Evolutionary conservation across 2,888 invertebrate genomes (phyloP).

Genomic region (Drosophila anomalata): DNA sequence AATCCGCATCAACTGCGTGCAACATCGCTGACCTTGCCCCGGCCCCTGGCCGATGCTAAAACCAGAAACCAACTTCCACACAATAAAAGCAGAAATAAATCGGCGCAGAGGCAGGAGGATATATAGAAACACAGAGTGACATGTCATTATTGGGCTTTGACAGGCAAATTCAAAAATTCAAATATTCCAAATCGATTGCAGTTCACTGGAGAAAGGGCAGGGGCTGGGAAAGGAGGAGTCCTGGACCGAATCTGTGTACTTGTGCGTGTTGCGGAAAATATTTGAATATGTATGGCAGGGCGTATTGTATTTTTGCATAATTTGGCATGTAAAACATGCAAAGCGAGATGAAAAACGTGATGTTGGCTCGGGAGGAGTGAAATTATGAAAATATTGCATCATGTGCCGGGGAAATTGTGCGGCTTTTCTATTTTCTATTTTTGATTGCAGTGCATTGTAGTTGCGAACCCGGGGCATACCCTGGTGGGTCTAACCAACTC

Average conservation of each 20-base stretch:
- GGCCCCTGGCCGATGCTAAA: slow-evolving; percentile 10
- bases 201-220: slow-evolving; percentile 21
- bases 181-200: slow-evolving; percentile 70
- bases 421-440: slow-evolving; percentile 74
- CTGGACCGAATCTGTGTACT: slow-evolving; percentile 10
- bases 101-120: slow-evolving; percentile 2
- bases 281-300: slow-evolving; percentile 74
- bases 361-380: slow-evolving; percentile 21
- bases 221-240: neutral
- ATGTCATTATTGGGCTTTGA: slow-evolving; percentile 78
- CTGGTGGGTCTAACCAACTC: slow-evolving; percentile 8
- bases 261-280: slow-evolving; percentile 42
- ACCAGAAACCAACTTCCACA: slow-evolving; percentile 31
- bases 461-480: slow-evolving; percentile 21
- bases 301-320: slow-evolving; percentile 75
- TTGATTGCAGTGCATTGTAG: slow-evolving; percentile 66
- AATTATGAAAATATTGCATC: slow-evolving; percentile 72
- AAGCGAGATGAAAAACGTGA: slow-evolving; percentile 32
- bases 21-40: slow-evolving; percentile 50
- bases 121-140: slow-evolving; percentile 38
- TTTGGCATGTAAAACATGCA: slow-evolving; percentile 77
- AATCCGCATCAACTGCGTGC: slow-evolving; percentile 45
- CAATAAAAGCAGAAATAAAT: slow-evolving; percentile 36
- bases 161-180: slow-evolving; percentile 61
- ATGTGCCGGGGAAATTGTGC: slow-evolving; percentile 54